Conservation (phyloP, 2,888 invertebrate genomes). For the Mongoloraphidia duomilia region DNA sequence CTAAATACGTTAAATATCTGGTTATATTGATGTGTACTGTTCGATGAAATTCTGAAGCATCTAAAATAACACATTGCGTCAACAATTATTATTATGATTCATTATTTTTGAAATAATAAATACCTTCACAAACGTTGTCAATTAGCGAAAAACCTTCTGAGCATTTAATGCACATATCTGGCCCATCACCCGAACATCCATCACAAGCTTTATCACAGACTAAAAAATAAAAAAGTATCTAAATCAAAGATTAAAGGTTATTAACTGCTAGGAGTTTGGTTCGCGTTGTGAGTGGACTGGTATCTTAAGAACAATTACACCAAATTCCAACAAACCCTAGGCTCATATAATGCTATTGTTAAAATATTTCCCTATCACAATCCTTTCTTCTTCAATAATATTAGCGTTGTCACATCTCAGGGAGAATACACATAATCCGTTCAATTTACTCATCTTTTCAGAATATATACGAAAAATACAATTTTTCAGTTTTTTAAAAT, state of each 20-base stretch:
- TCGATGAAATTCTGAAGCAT: constrained; percentile 34
- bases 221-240: constrained; percentile 14
- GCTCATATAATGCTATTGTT: too few relatives aligned
- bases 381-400: too few relatives aligned
- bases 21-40: constrained; percentile 43
- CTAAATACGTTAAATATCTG: constrained; percentile 72
- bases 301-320: too few relatives aligned
- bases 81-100: not conserved
- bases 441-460: too few relatives aligned
- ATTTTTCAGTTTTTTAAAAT: too few relatives aligned
- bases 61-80: constrained; percentile 21
- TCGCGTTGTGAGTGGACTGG: not conserved
- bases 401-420: too few relatives aligned
- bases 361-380: too few relatives aligned
- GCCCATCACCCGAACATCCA: constrained; percentile 78
- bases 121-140: constrained; percentile 64
- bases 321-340: too few relatives aligned
- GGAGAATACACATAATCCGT: too few relatives aligned
- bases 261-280: constrained; percentile 3
- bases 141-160: constrained; percentile 54
- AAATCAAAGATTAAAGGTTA: not conserved
- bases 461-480: too few relatives aligned
- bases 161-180: constrained; percentile 79
- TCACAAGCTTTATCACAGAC: constrained; percentile 74
- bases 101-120: not conserved